These are phyloP conservation scores for Schizaphis graminum DNA, from an alignment of 2,888 invertebrate genomes.

Conservation along the genomic window DNA sequence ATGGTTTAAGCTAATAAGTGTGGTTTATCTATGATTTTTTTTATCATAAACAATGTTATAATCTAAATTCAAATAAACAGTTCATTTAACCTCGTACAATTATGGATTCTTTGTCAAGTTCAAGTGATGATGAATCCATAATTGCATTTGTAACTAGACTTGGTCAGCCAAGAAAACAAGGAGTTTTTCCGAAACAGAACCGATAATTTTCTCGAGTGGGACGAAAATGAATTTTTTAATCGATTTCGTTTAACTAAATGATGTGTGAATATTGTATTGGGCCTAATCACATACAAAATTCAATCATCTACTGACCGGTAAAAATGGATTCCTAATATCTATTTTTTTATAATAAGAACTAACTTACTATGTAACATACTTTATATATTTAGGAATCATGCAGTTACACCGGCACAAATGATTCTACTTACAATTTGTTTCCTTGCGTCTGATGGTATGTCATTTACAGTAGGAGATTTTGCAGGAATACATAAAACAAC, in stretches of 20 bases:
- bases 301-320: constrained; percentile 16
- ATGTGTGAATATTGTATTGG: constrained; percentile 27
- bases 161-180: constrained; percentile 17
- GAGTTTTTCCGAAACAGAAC: constrained; percentile 2
- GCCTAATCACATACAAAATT: constrained; percentile 14
- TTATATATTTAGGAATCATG: constrained; percentile 1
- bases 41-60: too few species aligned
- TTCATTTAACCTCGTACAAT: too few species aligned
- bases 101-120: neutral
- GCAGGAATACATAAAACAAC: constrained; percentile 26
- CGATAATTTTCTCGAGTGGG: constrained; percentile 22
- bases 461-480: constrained; percentile 33
- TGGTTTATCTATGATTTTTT: too few species aligned
- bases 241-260: constrained; percentile 26
- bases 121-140: neutral
- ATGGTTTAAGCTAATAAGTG: too few species aligned
- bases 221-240: constrained; percentile 11
- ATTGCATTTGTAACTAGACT: constrained; percentile 10
- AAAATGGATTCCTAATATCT: neutral
- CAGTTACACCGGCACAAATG: constrained; percentile 11
- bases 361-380: neutral
- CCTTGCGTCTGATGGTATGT: constrained; percentile 23
- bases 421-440: neutral
- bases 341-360: neutral
- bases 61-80: too few species aligned